Percentiles rank a stretch among this genome's conserved stretches.
Evolutionary conservation across 2,888 invertebrate species (phyloP).

Genomic region (Aleiodes testaceus): DNA sequence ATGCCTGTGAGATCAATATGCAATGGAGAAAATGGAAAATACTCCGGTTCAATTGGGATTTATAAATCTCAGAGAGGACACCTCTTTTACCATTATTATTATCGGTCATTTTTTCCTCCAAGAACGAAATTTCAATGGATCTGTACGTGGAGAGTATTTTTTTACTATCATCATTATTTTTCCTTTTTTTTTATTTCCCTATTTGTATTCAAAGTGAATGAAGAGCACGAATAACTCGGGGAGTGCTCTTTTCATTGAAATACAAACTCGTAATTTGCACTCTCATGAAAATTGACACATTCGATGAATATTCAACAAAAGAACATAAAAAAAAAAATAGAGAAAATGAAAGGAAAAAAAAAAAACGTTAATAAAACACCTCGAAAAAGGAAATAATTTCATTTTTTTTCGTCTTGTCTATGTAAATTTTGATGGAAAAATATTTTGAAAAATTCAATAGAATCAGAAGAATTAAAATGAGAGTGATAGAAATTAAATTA

Average conservation of each 20-base stretch:
- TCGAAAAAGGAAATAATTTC: not conserved
- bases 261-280: slow-evolving; percentile 45
- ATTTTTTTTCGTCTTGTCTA: not conserved
- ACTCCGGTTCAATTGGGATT: slow-evolving; percentile 9
- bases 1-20: slow-evolving; percentile 19
- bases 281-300: slow-evolving; percentile 36
- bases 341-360: not conserved
- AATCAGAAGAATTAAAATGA: not conserved
- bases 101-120: slow-evolving; percentile 27
- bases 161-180: not conserved
- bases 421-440: slow-evolving; percentile 9
- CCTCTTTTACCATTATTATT: slow-evolving; percentile 21
- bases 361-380: too few relatives aligned
- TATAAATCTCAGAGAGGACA: slow-evolving; percentile 23
- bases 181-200: not conserved
- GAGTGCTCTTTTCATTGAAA: slow-evolving; percentile 44
- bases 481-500: not conserved
- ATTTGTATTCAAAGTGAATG: slow-evolving; percentile 40
- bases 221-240: slow-evolving; percentile 41
- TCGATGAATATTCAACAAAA: slow-evolving; percentile 29
- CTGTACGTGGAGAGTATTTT: slow-evolving; percentile 3
- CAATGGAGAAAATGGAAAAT: not conserved
- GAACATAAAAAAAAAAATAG: not conserved
- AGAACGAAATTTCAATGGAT: slow-evolving; percentile 26
- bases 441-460: not conserved